Conservation (phyloP, 2,113 vertebrate genomes). For the Anser brachyrhynchus region DNA sequence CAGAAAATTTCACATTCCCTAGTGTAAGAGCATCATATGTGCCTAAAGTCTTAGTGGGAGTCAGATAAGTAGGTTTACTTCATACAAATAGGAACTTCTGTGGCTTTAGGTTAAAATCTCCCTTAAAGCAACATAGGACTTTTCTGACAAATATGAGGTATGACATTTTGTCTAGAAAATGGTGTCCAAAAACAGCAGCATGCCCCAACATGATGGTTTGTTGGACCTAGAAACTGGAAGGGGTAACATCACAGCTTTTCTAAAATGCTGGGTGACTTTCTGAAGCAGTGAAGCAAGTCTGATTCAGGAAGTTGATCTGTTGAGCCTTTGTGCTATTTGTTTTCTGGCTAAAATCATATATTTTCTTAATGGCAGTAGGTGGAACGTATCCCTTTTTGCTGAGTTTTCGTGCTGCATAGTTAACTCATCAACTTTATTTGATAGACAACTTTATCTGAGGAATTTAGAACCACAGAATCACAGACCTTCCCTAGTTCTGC, state of each 20-base stretch:
- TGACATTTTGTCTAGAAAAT: not conserved
- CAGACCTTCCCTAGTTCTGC: not conserved
- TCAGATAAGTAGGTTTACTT: not conserved
- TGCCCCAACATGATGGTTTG: accelerated
- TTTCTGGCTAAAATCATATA: not conserved
- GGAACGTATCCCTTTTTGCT: not conserved
- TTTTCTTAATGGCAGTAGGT: not conserved
- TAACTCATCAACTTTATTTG: not conserved
- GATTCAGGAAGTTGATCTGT: not conserved
- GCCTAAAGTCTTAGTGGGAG: not conserved
- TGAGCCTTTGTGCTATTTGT: not conserved
- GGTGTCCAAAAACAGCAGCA: not conserved
- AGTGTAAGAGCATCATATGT: not conserved
- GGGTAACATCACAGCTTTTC: not conserved
- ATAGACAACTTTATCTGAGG: not conserved
- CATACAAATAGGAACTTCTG: not conserved
- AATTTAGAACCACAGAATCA: not conserved
- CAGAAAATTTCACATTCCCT: not conserved
- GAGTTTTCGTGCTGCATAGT: not conserved
- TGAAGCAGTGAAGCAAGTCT: not conserved
- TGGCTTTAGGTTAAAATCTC: not conserved
- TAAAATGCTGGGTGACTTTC: not conserved
- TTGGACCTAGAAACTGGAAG: not conserved
- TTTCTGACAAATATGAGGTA: not conserved
- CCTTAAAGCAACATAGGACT: not conserved